A percentile compares a stretch with the other conserved stretches of the same genome.
Evolutionary conservation across 2,888 invertebrate genomes (phyloP).

Genomic region (Mythimna ferrago): DNA sequence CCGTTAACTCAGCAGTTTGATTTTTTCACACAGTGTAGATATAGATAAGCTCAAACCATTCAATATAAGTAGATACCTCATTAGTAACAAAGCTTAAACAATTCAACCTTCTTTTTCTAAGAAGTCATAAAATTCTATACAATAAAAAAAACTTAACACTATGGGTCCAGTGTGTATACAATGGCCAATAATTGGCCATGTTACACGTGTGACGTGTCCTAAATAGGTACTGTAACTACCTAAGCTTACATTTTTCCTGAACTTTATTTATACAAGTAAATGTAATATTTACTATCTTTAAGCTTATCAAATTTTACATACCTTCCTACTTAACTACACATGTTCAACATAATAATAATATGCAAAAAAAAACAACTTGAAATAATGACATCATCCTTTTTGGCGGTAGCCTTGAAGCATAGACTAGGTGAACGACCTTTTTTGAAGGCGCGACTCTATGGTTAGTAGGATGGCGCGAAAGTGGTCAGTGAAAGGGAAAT

Average conservation of each 20-base stretch:
- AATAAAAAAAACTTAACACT: too few species aligned
- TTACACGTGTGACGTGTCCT: background rate
- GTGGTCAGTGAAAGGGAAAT: constrained; percentile 61
- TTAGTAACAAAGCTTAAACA: too few species aligned
- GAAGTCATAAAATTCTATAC: background rate
- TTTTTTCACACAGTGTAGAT: too few species aligned
- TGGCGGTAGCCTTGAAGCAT: constrained; percentile 61
- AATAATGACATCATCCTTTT: constrained; percentile 61
- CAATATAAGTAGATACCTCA: too few species aligned
- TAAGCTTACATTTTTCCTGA: background rate
- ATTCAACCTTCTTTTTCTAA: background rate
- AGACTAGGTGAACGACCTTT: constrained; percentile 67
- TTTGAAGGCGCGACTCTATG: constrained; percentile 57
- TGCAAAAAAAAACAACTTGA: constrained; percentile 47
- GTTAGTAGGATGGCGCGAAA: constrained; percentile 67
- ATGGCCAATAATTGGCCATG: constrained; percentile 8
- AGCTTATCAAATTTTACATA: constrained; percentile 40
- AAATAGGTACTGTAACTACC: too few species aligned
- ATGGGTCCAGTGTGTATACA: constrained; percentile 2
- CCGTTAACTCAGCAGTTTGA: too few species aligned
- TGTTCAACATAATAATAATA: constrained; percentile 51
- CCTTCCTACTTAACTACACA: constrained; percentile 33
- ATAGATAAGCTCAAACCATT: too few species aligned
- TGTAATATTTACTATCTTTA: constrained; percentile 4
- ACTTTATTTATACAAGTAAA: background rate